Conservation (phyloP, 2,888 invertebrate genomes). For the Caradrina kadenii region DNA sequence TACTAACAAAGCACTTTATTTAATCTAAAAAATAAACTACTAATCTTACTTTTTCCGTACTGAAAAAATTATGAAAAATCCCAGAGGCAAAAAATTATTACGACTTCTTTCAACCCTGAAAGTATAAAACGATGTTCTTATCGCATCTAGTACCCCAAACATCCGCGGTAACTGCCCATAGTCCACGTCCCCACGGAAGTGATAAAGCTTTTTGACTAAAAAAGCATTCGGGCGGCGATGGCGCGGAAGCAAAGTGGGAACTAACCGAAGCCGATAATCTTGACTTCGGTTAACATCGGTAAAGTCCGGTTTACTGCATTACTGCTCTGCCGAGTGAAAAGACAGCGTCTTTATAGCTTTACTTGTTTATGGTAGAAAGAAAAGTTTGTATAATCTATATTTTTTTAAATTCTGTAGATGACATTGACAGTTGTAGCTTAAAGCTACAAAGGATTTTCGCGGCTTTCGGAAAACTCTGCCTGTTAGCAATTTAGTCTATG, state of each 20-base stretch:
- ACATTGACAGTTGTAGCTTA: background rate
- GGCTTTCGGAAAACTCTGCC: too few relatives aligned
- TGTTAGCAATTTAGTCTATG: too few relatives aligned
- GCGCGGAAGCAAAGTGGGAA: slow-evolving; percentile 86
- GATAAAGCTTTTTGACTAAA: slow-evolving; percentile 90
- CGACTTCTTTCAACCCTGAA: background rate
- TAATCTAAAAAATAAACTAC: too few relatives aligned
- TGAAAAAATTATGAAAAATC: too few relatives aligned
- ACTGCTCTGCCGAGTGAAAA: slow-evolving; percentile 76
- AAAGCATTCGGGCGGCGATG: slow-evolving; percentile 87
- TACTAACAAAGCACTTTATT: too few relatives aligned
- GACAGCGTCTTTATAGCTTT: slow-evolving; percentile 75
- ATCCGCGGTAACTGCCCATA: slow-evolving; percentile 71
- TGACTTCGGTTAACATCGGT: slow-evolving; percentile 55
- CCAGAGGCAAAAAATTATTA: too few relatives aligned
- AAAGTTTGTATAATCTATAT: background rate
- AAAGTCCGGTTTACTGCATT: slow-evolving; percentile 62
- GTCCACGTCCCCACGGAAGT: slow-evolving; percentile 87
- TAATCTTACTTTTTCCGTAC: too few relatives aligned
- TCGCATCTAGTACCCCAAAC: slow-evolving; percentile 67
- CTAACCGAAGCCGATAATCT: slow-evolving; percentile 83
- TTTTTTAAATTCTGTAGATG: background rate
- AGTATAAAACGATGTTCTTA: background rate
- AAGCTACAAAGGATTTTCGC: too few relatives aligned
- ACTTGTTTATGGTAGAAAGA: slow-evolving; percentile 23